Evolutionary conservation across 1,140 invertebrate species (phyloP).

Genomic region (Drosophila seguyi): DNA sequence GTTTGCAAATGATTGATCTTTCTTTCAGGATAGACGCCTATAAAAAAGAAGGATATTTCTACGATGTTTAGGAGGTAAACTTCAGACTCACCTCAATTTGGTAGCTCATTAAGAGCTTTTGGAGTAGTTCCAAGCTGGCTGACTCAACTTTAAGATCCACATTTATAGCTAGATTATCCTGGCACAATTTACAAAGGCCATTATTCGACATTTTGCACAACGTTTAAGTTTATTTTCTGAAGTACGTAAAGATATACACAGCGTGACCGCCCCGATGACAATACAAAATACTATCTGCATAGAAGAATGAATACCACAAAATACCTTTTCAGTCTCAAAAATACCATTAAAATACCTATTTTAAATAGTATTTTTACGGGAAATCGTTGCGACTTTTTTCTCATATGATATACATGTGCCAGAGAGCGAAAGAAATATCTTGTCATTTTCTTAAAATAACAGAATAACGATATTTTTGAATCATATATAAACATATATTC

Average conservation of each 20-base stretch:
- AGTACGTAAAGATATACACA: background rate
- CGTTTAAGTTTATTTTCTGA: background rate
- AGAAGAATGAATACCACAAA: background rate
- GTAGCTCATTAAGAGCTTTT: slow-evolving; percentile 29
- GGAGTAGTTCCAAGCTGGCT: slow-evolving; percentile 6
- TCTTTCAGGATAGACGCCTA: slow-evolving; percentile 5
- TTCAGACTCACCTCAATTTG: slow-evolving; percentile 11
- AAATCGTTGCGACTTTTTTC: too few species aligned
- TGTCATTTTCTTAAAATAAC: too few species aligned
- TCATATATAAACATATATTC: too few species aligned
- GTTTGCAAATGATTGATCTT: background rate
- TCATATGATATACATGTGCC: too few species aligned
- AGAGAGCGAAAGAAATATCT: too few species aligned
- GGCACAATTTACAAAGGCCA: slow-evolving; percentile 25
- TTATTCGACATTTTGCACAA: background rate
- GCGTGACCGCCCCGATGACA: background rate
- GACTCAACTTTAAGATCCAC: slow-evolving; percentile 3
- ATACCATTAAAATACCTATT: background rate
- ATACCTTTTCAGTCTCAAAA: background rate
- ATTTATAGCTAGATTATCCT: background rate
- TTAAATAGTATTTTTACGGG: background rate
- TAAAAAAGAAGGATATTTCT: background rate
- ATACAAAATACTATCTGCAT: background rate
- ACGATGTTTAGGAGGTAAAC: background rate
- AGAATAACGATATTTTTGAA: too few species aligned